These are phyloP conservation scores for Reinhardtius hippoglossoides DNA, from an alignment of 2,113 vertebrate genomes.

Conservation along the genomic window DNA sequence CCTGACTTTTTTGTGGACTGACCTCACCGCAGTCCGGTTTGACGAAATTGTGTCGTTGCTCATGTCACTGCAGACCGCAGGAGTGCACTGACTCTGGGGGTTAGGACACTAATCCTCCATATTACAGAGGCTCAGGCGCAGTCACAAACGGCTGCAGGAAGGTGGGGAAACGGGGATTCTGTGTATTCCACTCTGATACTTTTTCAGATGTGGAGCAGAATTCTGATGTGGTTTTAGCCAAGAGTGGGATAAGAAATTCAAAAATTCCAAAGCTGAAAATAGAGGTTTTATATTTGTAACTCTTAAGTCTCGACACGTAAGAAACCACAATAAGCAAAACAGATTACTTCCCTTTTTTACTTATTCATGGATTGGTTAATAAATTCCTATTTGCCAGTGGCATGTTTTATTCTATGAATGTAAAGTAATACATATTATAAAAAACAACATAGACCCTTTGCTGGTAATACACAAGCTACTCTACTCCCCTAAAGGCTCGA, in stretches of 20 bases:
- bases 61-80: constrained; percentile 23
- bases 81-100: constrained; percentile 6
- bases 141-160: constrained; percentile 15
- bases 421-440: background rate
- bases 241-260: constrained; percentile 5
- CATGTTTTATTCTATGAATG: background rate
- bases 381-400: background rate
- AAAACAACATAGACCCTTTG: background rate
- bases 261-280: constrained; percentile 8
- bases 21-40: constrained; percentile 8
- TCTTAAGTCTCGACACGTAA: background rate
- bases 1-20: constrained; percentile 2
- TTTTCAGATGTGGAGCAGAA: constrained; percentile 14
- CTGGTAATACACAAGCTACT: background rate
- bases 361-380: background rate
- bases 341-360: background rate
- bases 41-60: constrained; percentile 45
- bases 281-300: background rate
- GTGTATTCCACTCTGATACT: constrained; percentile 2
- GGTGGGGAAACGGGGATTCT: constrained; percentile 9
- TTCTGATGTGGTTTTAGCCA: constrained; percentile 17
- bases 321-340: constrained; percentile 5
- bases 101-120: constrained; percentile 45
- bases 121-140: constrained; percentile 34
- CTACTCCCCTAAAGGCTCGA: background rate